A percentile compares a stretch with the other conserved stretches of the same genome.
These are phyloP conservation scores for Athripsodes cinereus DNA, from an alignment of 2,888 invertebrate species.

Conservation along the genomic window DNA sequence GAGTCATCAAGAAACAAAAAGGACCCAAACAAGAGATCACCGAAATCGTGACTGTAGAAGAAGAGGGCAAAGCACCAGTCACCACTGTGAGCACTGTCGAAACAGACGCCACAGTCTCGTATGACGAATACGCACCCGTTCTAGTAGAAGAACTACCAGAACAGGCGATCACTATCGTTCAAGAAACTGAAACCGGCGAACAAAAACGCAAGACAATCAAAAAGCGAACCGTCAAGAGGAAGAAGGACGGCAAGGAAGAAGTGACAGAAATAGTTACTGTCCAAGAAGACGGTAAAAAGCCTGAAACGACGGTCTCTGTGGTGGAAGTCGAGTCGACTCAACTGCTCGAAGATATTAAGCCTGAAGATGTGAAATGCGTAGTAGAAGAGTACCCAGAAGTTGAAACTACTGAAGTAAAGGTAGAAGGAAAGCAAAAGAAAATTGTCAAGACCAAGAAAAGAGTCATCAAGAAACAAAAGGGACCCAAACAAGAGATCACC, in stretches of 20 bases:
- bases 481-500: conserved; percentile 31
- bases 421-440: not conserved
- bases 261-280: conserved; percentile 29
- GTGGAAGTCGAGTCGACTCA: conserved; percentile 27
- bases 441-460: conserved; percentile 34
- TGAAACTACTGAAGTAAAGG: conserved; percentile 30
- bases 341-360: too few relatives aligned
- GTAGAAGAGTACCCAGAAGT: conserved; percentile 26
- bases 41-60: conserved; percentile 9
- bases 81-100: not conserved
- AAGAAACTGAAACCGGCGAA: not conserved
- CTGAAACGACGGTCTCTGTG: conserved; percentile 30
- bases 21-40: conserved; percentile 32
- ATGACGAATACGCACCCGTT: not conserved
- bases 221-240: conserved; percentile 32
- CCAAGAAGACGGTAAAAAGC: conserved; percentile 32
- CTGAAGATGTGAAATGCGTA: too few relatives aligned
- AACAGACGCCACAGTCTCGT: conserved; percentile 27
- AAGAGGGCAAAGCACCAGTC: conserved; percentile 37
- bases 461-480: conserved; percentile 34
- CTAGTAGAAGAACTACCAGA: conserved; percentile 22
- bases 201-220: conserved; percentile 30
- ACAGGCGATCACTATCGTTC: conserved; percentile 25
- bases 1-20: conserved; percentile 38
- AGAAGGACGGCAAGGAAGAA: conserved; percentile 31